Evolutionary conservation across 2,113 vertebrate species (phyloP), one percentile per base, ranked within the genome.

Genomic region (Eonycteris spelaea): DNA sequence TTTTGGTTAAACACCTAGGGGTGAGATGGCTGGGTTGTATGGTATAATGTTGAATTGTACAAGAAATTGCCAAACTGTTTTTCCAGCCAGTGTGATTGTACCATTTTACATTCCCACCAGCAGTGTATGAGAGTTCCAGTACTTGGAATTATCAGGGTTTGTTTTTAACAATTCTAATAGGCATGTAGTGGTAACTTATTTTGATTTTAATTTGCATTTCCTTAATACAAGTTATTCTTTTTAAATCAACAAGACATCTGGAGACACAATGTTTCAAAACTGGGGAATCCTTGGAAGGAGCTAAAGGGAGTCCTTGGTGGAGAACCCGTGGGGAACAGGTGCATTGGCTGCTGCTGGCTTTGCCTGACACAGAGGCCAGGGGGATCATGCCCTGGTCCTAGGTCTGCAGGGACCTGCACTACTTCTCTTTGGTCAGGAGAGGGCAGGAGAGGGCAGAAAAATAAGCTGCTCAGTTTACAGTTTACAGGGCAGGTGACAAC

Each of bases 401-500:
- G 7, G 45, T 15, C 43, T 26, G 33, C 51, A 89, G 18, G 5
- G 10, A 53, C 26, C n/a, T 90, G 85, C n/a, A 95, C 59, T 88
- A 92, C 91, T 70, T 61, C 4, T 16, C 0, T 91, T 4, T 77
- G 65, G 55, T 40, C 92, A 51, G 35, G 22, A 97, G 96, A 96
- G 94, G 94, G 91, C 94, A 96, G 79, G 28, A 90, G 96, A 97
- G 35, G 79, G 74, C 84, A 95, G 68, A 96, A 97, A 97, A 96
- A 94, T 91, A 73, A 65, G 35, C 15, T 35, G 26, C 22, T 53
- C 9, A 16, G 14, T 21, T 43, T 70, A 53, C 4, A 45, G 48
- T 3, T 80, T 65, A 10, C 26, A 26, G 12, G 12, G 45, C 10
- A 1, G 51, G 51, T 51, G 51, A 7, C 24, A 21, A 11, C 30